Evolutionary conservation across 2,113 vertebrate species (phyloP), one percentile per base, ranked within the genome.

Genomic region (Excalfactoria chinensis): DNA sequence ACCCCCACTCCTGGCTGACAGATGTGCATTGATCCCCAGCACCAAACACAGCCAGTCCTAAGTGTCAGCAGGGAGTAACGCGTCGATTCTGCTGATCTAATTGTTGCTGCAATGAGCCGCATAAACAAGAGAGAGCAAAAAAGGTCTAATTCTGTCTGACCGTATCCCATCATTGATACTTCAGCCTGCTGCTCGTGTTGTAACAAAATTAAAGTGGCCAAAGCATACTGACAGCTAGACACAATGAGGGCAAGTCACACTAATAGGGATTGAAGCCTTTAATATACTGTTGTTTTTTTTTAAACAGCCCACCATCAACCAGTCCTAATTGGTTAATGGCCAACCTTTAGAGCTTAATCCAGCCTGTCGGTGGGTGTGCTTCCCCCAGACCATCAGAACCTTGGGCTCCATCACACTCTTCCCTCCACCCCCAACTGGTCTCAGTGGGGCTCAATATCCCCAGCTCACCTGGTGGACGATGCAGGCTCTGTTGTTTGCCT

Each of bases 401-500:
- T 41, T 22, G 7, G 14, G 28, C 32, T 69, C 58, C 22, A 6
- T 7, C 6, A 32, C 58, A 5, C 2, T 9, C 20, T 4, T 3
- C 69, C n/a, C 40, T 12, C n/a, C 35, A 19, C 2, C 3, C 13
- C 13, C 20, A 4, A 10, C 22, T 35, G 49, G 62, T 10, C 28
- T n/a, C 67, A 10, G 22, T 3, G 3, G 6, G 56, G 13, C 9
- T 1, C 44, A 66, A 59, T 44, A 11, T 23, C 69, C 19, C 13
- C 25, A 1, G 43, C 19, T 97, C 55, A 99, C 99, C 99, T 98
- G 93, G 98, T 98, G 37, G 99, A 99, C 7, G 99, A 99, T 0
- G 99, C 97, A 0, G 99, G 99, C 97, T 99, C 99, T 0, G 99
- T 99, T 41, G 98, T 98, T 87, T 99, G 99, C 49, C 99, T 95